A percentile compares a stretch with the other conserved stretches of the same genome.
phyloP scores from a whole-genome alignment of 2,797 vertebrate genomes.

The Phoebastria nigripes region DNA sequence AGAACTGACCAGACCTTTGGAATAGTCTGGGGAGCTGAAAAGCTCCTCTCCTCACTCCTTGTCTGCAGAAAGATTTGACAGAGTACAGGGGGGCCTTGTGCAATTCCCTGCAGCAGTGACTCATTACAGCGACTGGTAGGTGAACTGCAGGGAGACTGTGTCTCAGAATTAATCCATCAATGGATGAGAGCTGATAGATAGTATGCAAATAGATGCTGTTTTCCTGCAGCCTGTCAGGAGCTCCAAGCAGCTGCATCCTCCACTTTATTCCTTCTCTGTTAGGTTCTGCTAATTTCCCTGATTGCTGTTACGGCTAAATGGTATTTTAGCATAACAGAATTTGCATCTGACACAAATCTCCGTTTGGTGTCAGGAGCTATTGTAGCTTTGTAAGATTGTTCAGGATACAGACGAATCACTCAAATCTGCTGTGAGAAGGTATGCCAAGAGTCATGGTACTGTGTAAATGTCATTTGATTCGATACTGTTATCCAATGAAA shows the following conservation, averaged over 20 bases:
- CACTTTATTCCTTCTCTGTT: slow-evolving; percentile 26
- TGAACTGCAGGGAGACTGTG: slow-evolving; percentile 5
- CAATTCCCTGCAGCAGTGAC: slow-evolving; percentile 30
- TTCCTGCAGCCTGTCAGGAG: background rate
- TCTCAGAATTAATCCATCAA: slow-evolving; percentile 6
- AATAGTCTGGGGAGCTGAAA: background rate
- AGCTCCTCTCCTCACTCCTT: background rate
- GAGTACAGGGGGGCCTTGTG: background rate
- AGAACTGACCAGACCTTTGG: background rate
- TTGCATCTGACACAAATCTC: slow-evolving; percentile 39
- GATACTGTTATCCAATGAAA: background rate
- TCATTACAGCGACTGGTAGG: slow-evolving; percentile 5
- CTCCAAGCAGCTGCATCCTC: slow-evolving; percentile 34
- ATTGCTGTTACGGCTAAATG: slow-evolving; percentile 53
- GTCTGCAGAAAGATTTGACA: background rate
- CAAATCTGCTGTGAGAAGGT: background rate
- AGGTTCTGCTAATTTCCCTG: slow-evolving; percentile 42
- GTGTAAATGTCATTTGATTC: background rate
- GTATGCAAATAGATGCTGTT: slow-evolving; percentile 13
- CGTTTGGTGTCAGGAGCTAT: background rate
- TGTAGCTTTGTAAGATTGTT: background rate
- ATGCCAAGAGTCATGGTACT: background rate
- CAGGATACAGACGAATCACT: background rate
- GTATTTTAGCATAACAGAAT: background rate
- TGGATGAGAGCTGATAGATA: background rate